Evolutionary conservation across 2,888 invertebrate genomes (phyloP), one percentile per base, ranked within the genome.

Genomic region (Plagodis pulveraria): DNA sequence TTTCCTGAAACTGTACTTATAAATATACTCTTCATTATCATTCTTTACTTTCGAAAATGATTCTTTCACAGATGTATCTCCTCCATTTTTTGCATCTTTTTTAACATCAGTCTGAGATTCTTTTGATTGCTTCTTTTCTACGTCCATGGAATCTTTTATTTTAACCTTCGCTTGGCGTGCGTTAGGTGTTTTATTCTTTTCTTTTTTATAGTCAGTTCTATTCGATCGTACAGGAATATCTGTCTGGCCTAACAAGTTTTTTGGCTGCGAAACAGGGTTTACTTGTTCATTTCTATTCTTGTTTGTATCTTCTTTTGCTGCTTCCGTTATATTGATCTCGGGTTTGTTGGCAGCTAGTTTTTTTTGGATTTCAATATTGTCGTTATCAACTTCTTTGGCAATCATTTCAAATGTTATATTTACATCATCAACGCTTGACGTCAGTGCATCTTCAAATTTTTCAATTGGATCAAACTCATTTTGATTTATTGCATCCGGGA

Each of bases 1-100:
- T 74, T 93, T 93, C 8, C 96, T 91, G 53, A 95, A 95, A 72
- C 93, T 94, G 64, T 95, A 95, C 64, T 95, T 94, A 71, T 95
- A 94, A 50, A 95, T 94, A 49, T 94, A 89, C 55, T 94, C 94
- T 56, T 94, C 94, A 41, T 94, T 94, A 34, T 93, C 94, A 62
- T 94, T 94, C 83, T 91, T 62, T 34, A 89, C 75, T 6, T 75
- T 82, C 4, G 81, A 78, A 63, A 80, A 78, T 0, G 83, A 75
- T 58, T 84, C 83, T 12, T 78, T 74, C 55, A 65, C 66, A 6
- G 64, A 67, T 48, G 77, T 77, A 34, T 81, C 78, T 38, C 9
- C 36, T 36, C 9, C 9, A 6, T 36, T 9, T 36, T 36, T 36
- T 36, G 0, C 36, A 6, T 46, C 44, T 43, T 66, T 74, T 69